These are phyloP conservation scores for Entomobrya proxima DNA, from an alignment of 2,888 invertebrate species.

Conservation along the genomic window DNA sequence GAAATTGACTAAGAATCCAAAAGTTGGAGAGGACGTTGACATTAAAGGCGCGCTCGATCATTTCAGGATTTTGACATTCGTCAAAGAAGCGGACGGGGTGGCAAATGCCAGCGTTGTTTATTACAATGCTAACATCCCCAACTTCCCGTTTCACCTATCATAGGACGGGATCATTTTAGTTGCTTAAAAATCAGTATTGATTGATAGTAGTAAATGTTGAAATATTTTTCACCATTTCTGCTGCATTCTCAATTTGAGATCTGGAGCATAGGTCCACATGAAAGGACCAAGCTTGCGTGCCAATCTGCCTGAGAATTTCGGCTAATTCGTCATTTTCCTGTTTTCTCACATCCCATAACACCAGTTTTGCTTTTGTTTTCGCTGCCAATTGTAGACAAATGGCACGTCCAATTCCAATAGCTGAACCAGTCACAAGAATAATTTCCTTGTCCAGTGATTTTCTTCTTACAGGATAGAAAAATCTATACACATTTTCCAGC, in stretches of 20 bases:
- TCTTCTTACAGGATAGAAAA: constrained; percentile 48
- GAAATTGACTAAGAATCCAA: constrained; percentile 82
- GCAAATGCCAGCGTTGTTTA: constrained; percentile 92
- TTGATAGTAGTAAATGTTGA: too few relatives aligned
- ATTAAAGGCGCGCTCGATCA: constrained; percentile 81
- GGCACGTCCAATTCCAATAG: constrained; percentile 83
- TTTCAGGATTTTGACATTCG: constrained; percentile 78
- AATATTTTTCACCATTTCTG: constrained; percentile 59
- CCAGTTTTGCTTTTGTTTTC: constrained; percentile 80
- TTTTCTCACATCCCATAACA: constrained; percentile 83
- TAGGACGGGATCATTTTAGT: too few relatives aligned
- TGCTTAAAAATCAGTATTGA: too few relatives aligned
- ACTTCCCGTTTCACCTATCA: constrained; percentile 79
- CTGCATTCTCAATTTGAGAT: constrained; percentile 77
- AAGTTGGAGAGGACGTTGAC: constrained; percentile 82
- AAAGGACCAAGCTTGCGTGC: constrained; percentile 79
- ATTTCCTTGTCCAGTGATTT: constrained; percentile 56
- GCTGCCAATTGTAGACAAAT: constrained; percentile 81
- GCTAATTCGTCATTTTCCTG: constrained; percentile 79
- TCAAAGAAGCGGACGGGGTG: constrained; percentile 84
- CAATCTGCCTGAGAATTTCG: constrained; percentile 78
- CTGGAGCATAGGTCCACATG: constrained; percentile 81
- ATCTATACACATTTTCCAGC: constrained; percentile 42
- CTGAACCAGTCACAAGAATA: constrained; percentile 82
- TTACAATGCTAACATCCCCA: constrained; percentile 82